Evolutionary conservation across 2,888 invertebrate genomes (phyloP), one percentile per base, ranked within the genome.

Genomic region (Phaedon cochleariae): DNA sequence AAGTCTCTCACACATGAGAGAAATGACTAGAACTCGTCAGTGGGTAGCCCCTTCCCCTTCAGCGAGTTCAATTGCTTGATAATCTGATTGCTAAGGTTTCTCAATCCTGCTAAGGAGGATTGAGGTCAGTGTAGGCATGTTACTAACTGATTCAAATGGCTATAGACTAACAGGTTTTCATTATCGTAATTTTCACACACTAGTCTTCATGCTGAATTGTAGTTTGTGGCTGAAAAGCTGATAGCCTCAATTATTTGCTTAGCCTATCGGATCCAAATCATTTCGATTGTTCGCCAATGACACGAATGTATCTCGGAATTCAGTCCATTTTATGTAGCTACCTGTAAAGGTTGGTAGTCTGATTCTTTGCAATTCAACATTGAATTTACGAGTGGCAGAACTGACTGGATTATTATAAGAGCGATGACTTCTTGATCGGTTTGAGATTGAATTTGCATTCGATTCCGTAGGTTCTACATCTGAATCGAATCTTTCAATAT

Each of bases 61-160:
- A 60, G 48, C 21, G 45, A 18, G 15, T 52, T 51, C 26, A 60
- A 60, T 41, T 60, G 60, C 10, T 60, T 60, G 5, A 52, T 29
- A 7, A 52, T 52, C 29, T 52, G 52, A 26, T 52, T 29, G 29
- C 52, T 52, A 1, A 52, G 31, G 7, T 17, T 31, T 17, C 52
- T 17, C 29, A 52, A 52, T 17, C 52, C 31, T 20, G 31, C 20
- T 0, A 7, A 29, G 5, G 52, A 29, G 20, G 29, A 20, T n/a
- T 10, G 52, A 29, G n/a, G 17, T 7, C 18, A 52, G n/a, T 9
- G 6, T 29, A 6, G 52, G 52, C 17, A 51, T 51, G 22, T 51
- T 22, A 22, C 22, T 26, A 26, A 51, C n/a, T 51, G 51, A 21
- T 51, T 51, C 17, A 22, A 17, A 21, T 49, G 49, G 22, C 49